These are phyloP conservation scores for Ischnus inquisitorius DNA, from an alignment of 2,888 invertebrate genomes.

Conservation along the genomic window DNA sequence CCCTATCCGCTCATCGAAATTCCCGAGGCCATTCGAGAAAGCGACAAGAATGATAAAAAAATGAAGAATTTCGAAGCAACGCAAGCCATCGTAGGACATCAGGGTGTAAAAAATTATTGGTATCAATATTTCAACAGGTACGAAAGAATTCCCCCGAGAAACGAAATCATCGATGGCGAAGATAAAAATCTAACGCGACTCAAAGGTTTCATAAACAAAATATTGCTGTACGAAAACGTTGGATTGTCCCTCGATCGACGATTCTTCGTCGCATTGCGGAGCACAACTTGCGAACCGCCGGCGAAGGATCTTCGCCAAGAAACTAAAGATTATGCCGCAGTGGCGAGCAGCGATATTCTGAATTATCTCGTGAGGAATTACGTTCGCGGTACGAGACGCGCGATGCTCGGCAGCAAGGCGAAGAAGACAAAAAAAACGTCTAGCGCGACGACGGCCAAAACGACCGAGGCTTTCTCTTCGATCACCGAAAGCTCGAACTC, in stretches of 20 bases:
- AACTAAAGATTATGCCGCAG: constrained; percentile 6
- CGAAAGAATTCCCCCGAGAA: constrained; percentile 44
- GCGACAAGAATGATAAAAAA: constrained; percentile 27
- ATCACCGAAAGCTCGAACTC: constrained; percentile 32
- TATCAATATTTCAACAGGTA: constrained; percentile 63
- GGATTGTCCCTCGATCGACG: constrained; percentile 51
- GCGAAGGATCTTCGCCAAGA: not conserved
- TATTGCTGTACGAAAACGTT: constrained; percentile 67
- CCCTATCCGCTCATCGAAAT: constrained; percentile 76
- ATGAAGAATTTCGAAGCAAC: constrained; percentile 21
- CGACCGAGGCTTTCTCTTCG: not conserved
- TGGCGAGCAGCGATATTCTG: constrained; percentile 51
- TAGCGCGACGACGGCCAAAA: constrained; percentile 25
- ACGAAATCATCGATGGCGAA: constrained; percentile 32
- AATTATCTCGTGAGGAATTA: constrained; percentile 74
- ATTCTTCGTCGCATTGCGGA: not conserved
- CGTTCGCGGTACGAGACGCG: constrained; percentile 68
- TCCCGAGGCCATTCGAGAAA: constrained; percentile 11
- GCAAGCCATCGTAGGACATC: constrained; percentile 41
- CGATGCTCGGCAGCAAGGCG: constrained; percentile 55
- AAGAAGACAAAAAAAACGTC: constrained; percentile 28
- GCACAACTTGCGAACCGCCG: constrained; percentile 31
- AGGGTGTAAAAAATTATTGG: constrained; percentile 64
- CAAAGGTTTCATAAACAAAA: constrained; percentile 63
- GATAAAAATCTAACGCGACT: constrained; percentile 57